Percentiles rank a stretch among this genome's conserved stretches.
Evolutionary conservation across 2,113 vertebrate genomes (phyloP).

Genomic region (Ptyas mucosa): DNA sequence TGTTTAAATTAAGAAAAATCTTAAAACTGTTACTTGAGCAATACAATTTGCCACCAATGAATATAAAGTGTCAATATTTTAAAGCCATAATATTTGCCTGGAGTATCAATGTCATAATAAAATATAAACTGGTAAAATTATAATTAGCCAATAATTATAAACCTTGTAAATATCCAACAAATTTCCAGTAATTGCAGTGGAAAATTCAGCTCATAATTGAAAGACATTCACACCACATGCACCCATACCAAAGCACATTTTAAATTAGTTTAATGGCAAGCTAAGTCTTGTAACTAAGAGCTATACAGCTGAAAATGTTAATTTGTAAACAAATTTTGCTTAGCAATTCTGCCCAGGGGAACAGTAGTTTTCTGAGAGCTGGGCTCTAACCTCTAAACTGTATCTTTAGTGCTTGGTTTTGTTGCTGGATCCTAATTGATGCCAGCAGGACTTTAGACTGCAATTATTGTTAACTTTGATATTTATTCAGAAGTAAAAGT

Average conservation of each 20-base stretch:
- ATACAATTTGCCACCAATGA: not conserved
- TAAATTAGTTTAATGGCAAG: constrained; percentile 38
- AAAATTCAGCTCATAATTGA: constrained; percentile 23
- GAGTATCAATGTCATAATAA: not conserved
- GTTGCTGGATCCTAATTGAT: not conserved
- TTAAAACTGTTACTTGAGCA: not conserved
- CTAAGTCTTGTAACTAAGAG: constrained; percentile 23
- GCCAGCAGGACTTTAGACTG: not conserved
- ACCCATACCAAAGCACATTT: constrained; percentile 17
- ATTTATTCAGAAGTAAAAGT: not conserved
- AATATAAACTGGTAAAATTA: not conserved
- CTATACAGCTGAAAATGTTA: constrained; percentile 43
- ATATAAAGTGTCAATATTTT: not conserved
- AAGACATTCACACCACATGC: not conserved
- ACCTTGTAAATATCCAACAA: not conserved
- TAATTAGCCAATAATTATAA: not conserved
- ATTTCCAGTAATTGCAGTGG: not conserved
- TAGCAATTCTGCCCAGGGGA: constrained; percentile 41
- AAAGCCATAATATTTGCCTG: not conserved
- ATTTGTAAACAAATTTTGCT: constrained; percentile 54
- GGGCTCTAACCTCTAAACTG: not conserved
- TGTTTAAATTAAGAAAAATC: not conserved
- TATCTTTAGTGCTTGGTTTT: not conserved
- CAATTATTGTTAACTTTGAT: not conserved
- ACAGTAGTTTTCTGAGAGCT: constrained; percentile 38